phyloP scores from a whole-genome alignment of 2,113 vertebrate genomes.

The Heloderma charlesbogerti region DNA sequence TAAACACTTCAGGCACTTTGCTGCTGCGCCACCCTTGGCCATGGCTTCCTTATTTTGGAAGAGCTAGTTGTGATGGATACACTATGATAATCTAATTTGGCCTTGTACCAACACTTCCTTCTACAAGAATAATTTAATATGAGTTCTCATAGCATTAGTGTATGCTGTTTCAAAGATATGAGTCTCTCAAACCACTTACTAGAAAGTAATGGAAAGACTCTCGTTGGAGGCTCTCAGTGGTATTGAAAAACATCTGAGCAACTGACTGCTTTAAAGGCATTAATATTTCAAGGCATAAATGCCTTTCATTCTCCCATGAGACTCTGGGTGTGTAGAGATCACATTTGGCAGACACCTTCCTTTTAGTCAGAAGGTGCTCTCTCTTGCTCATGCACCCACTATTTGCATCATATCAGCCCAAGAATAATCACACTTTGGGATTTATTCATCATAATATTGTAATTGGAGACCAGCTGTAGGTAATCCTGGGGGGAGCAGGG shows the following conservation, averaged over 20 bases:
- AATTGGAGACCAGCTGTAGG: background rate
- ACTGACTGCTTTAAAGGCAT: background rate
- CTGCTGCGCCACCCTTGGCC: background rate
- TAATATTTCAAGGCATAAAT: conserved; percentile 10
- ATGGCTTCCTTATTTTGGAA: conserved; percentile 1
- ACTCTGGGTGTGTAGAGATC: background rate
- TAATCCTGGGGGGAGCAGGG: background rate
- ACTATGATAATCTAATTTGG: background rate
- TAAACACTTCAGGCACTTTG: conserved; percentile 10
- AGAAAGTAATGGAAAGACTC: background rate
- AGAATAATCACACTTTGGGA: background rate
- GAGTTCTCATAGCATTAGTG: background rate
- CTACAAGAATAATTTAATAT: conserved; percentile 12
- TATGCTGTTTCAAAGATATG: background rate
- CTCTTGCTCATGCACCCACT: background rate
- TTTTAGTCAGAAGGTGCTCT: background rate
- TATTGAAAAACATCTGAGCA: background rate
- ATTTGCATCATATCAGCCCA: background rate
- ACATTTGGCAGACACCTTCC: background rate
- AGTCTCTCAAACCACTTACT: background rate
- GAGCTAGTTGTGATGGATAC: background rate
- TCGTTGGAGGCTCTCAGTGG: background rate
- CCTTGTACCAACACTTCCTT: background rate
- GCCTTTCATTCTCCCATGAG: background rate
- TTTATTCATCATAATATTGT: background rate